Evolutionary conservation across 2,888 invertebrate genomes (phyloP).

Genomic region (Aleiodes leptofemur): DNA sequence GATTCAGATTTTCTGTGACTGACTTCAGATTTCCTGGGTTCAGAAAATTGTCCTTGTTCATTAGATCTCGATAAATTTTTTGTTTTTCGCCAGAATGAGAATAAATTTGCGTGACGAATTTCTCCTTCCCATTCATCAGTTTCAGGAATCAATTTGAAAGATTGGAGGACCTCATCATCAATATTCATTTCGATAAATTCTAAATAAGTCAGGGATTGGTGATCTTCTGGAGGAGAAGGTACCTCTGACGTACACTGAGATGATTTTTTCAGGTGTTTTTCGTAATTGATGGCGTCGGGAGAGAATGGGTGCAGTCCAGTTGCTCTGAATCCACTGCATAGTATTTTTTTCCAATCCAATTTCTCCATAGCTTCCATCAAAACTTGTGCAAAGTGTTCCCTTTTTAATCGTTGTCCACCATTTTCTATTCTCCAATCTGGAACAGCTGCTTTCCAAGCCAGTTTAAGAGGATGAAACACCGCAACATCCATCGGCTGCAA

Average conservation of each 20-base stretch:
- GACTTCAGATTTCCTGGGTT: too few relatives aligned
- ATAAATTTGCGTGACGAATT: too few relatives aligned
- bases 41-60: too few relatives aligned
- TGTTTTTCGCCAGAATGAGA: too few relatives aligned
- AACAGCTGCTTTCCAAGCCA: constrained; percentile 62
- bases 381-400: constrained; percentile 59
- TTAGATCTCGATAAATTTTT: too few relatives aligned
- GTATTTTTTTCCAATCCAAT: not conserved
- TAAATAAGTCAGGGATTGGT: not conserved
- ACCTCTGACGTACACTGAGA: not conserved
- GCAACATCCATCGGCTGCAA: constrained; percentile 71
- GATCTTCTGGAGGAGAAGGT: not conserved
- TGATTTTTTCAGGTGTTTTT: not conserved
- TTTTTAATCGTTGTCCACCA: constrained; percentile 47
- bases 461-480: constrained; percentile 67
- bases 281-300: not conserved
- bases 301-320: not conserved
- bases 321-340: constrained; percentile 26
- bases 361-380: constrained; percentile 56
- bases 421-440: constrained; percentile 60
- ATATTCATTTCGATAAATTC: not conserved
- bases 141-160: not conserved
- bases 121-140: not conserved
- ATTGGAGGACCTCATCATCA: not conserved
- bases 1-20: too few relatives aligned